Evolutionary conservation across 2,113 vertebrate genomes (phyloP).

Genomic region (Mus pahari): DNA sequence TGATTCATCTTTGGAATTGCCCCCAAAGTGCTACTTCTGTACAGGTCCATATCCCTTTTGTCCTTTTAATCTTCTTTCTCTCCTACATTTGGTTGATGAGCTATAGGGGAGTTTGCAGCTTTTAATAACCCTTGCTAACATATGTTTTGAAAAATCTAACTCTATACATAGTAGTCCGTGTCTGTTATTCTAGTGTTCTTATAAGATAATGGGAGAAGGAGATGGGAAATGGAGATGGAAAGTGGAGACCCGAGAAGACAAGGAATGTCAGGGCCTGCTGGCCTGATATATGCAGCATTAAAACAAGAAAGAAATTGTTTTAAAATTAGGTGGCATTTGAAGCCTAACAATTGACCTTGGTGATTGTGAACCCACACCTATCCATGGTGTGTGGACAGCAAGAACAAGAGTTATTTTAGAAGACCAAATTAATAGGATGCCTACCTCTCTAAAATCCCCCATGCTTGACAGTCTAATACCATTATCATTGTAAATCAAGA

Average conservation of each 20-base stretch:
- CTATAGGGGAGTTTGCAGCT: too few species aligned
- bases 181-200: not conserved
- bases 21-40: too few species aligned
- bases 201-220: too few species aligned
- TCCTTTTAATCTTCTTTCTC: too few species aligned
- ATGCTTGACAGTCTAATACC: not conserved
- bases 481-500: slow-evolving; percentile 26
- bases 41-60: too few species aligned
- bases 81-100: too few species aligned
- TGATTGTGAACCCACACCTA: not conserved
- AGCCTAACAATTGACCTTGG: not conserved
- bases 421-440: slow-evolving; percentile 38
- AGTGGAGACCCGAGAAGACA: not conserved
- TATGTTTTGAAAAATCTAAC: too few species aligned
- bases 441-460: not conserved
- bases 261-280: not conserved
- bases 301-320: too few species aligned
- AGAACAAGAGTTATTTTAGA: not conserved
- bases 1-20: too few species aligned
- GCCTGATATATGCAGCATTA: not conserved
- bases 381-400: too few species aligned
- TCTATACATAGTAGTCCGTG: not conserved
- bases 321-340: not conserved
- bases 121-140: too few species aligned
- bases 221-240: too few species aligned